Evolutionary conservation across 2,113 vertebrate species (phyloP).

Genomic region (Odontesthes bonariensis): DNA sequence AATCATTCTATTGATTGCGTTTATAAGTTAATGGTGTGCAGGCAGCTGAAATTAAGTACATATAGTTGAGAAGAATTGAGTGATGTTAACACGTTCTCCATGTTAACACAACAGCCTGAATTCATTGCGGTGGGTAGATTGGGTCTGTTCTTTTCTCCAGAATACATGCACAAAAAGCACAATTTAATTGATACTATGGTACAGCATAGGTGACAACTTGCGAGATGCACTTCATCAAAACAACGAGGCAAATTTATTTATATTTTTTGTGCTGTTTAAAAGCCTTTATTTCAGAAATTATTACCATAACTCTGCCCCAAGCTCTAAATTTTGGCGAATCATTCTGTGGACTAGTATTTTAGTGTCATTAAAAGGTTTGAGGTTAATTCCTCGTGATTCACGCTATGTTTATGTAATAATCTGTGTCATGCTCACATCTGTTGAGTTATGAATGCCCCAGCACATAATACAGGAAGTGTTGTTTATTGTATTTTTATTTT

Average conservation of each 20-base stretch:
- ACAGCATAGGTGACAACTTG: neutral
- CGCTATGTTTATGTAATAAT: slow-evolving; percentile 65
- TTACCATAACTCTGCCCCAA: neutral
- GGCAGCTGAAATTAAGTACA: slow-evolving; percentile 8
- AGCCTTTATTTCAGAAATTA: neutral
- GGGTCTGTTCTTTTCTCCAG: neutral
- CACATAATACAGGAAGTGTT: slow-evolving; percentile 41
- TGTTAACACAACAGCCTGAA: slow-evolving; percentile 1
- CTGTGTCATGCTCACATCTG: slow-evolving; percentile 72
- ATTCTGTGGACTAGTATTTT: neutral
- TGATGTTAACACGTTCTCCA: neutral
- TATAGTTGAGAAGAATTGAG: neutral
- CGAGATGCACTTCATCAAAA: neutral
- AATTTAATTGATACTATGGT: slow-evolving; percentile 47
- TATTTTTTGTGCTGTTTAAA: neutral
- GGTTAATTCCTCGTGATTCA: slow-evolving; percentile 46
- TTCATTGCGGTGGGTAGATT: neutral
- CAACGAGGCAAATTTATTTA: neutral
- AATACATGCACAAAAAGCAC: slow-evolving; percentile 23
- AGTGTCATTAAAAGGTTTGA: slow-evolving; percentile 34
- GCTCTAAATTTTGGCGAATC: neutral
- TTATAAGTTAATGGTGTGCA: slow-evolving; percentile 16
- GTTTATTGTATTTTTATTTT: slow-evolving; percentile 1
- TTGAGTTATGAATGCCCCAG: slow-evolving; percentile 49
- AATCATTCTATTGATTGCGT: slow-evolving; percentile 37